These are phyloP conservation scores for Eucriotettix oculatus DNA, from an alignment of 2,888 invertebrate species.

Conservation along the genomic window DNA sequence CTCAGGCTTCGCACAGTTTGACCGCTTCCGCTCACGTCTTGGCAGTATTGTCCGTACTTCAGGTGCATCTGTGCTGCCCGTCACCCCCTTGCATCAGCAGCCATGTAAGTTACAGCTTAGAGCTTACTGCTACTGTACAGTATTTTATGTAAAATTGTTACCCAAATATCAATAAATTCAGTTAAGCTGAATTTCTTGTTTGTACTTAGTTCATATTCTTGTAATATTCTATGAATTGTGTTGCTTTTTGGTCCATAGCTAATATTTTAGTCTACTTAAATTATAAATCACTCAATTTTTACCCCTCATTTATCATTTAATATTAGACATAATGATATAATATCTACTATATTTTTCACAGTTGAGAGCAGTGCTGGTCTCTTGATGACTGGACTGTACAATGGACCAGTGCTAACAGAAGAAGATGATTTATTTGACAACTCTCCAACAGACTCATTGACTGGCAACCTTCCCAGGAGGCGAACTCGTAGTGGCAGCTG, in stretches of 20 bases:
- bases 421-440: conserved; percentile 10
- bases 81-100: conserved; percentile 16
- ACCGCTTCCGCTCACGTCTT: conserved; percentile 38
- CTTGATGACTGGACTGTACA: conserved; percentile 28
- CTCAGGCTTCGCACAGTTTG: conserved; percentile 34
- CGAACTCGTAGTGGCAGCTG: conserved; percentile 9
- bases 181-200: not conserved
- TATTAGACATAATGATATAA: not conserved
- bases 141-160: no score
- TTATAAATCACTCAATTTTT: not conserved
- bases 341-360: conserved; percentile 18
- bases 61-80: conserved; percentile 18
- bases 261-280: not conserved
- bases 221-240: not conserved
- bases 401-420: conserved; percentile 23
- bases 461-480: conserved; percentile 2
- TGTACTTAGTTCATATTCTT: not conserved
- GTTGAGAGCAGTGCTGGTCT: conserved; percentile 33
- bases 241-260: not conserved
- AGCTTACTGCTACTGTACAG: no score
- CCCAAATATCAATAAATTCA: not conserved
- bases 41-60: conserved; percentile 47
- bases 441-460: not conserved
- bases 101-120: conserved; percentile 16
- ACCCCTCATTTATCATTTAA: not conserved